phyloP scores from a whole-genome alignment of 2,888 invertebrate species.

The Hemaris fuciformis region DNA sequence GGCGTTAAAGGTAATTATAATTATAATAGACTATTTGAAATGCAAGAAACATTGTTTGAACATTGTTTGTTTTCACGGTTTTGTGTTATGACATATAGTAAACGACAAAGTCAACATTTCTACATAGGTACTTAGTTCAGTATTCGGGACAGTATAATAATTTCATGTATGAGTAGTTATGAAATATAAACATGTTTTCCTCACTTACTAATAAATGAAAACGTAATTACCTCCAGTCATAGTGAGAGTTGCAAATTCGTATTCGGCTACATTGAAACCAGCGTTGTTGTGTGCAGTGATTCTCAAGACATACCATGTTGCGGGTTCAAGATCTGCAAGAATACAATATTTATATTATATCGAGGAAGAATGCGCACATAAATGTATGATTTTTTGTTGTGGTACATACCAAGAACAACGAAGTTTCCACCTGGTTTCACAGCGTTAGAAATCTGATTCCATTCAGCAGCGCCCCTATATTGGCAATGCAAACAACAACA shows the following conservation, averaged over 20 bases:
- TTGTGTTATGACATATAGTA: too few species aligned
- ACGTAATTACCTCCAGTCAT: slow-evolving; percentile 92
- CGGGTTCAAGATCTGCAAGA: slow-evolving; percentile 90
- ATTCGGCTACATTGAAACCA: slow-evolving; percentile 96
- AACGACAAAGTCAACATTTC: too few species aligned
- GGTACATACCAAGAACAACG: slow-evolving; percentile 85
- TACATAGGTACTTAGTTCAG: too few species aligned
- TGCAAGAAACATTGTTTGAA: too few species aligned
- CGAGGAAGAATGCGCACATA: background rate
- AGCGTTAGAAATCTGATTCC: slow-evolving; percentile 97
- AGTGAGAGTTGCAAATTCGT: slow-evolving; percentile 97
- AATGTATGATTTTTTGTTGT: background rate
- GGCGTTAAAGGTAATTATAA: too few species aligned
- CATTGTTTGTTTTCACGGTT: too few species aligned
- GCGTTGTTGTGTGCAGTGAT: slow-evolving; percentile 98
- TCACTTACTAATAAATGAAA: background rate
- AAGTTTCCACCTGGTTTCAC: slow-evolving; percentile 95
- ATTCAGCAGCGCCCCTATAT: slow-evolving; percentile 89
- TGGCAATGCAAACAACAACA: background rate
- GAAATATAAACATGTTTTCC: background rate
- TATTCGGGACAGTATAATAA: too few species aligned
- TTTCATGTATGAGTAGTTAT: too few species aligned
- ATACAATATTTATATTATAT: background rate
- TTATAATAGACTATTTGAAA: too few species aligned
- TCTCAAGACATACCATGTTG: slow-evolving; percentile 95